Conservation (phyloP, 1,140 invertebrate genomes). For the Platorchestia sp. region DNA sequence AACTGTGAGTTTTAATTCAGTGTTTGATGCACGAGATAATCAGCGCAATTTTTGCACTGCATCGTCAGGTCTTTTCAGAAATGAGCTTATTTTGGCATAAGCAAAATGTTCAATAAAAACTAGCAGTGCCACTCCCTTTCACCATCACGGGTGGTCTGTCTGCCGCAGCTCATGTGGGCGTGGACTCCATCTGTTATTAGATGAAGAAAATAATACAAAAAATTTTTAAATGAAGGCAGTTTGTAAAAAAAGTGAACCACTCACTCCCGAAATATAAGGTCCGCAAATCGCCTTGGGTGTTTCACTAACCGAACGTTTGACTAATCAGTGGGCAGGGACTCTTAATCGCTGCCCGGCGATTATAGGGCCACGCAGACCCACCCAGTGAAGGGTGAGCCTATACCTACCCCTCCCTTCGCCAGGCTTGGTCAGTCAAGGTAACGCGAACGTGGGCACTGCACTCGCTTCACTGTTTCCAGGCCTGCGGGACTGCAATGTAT, state of each 20-base stretch:
- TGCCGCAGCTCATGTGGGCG: background rate
- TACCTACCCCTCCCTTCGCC: background rate
- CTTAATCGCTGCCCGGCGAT: slow-evolving; percentile 29
- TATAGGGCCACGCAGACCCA: background rate
- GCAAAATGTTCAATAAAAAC: background rate
- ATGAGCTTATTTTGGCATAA: background rate
- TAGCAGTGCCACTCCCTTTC: background rate
- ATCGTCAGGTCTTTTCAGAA: background rate
- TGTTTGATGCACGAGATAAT: background rate
- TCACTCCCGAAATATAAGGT: slow-evolving; percentile 22
- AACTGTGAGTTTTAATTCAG: background rate
- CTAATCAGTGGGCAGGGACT: slow-evolving; percentile 29
- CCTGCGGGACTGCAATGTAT: too few species aligned
- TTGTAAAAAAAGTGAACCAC: background rate
- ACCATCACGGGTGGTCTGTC: slow-evolving; percentile 36
- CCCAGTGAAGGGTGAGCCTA: background rate
- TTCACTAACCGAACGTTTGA: slow-evolving; percentile 42
- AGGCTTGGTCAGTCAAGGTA: background rate
- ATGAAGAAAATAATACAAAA: background rate
- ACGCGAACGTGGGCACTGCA: too few species aligned
- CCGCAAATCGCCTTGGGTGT: slow-evolving; percentile 6
- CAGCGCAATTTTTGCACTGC: background rate
- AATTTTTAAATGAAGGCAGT: background rate
- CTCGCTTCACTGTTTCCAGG: too few species aligned
- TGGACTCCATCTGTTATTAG: background rate